These are phyloP conservation scores for Ennomos erosarius DNA, from an alignment of 2,888 invertebrate genomes.

Conservation along the genomic window DNA sequence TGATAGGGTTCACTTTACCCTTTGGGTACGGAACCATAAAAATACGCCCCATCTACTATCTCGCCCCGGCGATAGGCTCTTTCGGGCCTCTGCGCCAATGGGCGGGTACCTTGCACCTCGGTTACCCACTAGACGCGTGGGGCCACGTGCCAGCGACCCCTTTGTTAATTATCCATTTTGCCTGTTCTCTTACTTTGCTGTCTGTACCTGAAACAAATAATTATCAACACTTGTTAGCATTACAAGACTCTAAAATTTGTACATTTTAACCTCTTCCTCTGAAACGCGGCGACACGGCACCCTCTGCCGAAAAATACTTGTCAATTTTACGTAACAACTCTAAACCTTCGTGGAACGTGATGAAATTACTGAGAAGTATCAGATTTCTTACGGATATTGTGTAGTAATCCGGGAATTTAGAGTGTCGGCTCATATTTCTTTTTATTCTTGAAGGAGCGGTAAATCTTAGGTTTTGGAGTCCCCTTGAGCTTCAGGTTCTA, in stretches of 20 bases:
- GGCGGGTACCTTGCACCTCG: too few relatives aligned
- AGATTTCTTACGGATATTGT: conserved; percentile 18
- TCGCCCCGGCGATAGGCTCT: too few relatives aligned
- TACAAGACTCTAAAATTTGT: conserved; percentile 41
- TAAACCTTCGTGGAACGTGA: conserved; percentile 15
- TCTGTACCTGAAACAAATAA: conserved; percentile 32
- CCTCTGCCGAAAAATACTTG: conserved; percentile 11
- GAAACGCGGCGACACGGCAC: conserved; percentile 6
- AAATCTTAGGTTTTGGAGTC: conserved; percentile 7
- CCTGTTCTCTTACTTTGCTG: conserved; percentile 18
- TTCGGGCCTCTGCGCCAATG: too few relatives aligned
- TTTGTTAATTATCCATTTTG: neutral
- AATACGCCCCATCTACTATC: too few relatives aligned
- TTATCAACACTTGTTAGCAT: conserved; percentile 46
- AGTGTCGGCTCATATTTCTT: conserved; percentile 10
- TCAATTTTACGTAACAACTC: conserved; percentile 16
- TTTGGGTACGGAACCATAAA: too few relatives aligned
- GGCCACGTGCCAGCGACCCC: too few relatives aligned
- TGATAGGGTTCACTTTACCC: too few relatives aligned
- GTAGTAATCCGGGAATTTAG: conserved; percentile 4
- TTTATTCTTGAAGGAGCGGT: conserved; percentile 12
- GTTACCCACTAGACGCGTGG: too few relatives aligned
- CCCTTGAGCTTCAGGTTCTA: neutral
- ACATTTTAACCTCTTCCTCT: conserved; percentile 38
- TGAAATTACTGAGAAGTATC: conserved; percentile 24